These are phyloP conservation scores for Chionoecetes opilio DNA, from an alignment of 1,140 invertebrate species.

Conservation along the genomic window DNA sequence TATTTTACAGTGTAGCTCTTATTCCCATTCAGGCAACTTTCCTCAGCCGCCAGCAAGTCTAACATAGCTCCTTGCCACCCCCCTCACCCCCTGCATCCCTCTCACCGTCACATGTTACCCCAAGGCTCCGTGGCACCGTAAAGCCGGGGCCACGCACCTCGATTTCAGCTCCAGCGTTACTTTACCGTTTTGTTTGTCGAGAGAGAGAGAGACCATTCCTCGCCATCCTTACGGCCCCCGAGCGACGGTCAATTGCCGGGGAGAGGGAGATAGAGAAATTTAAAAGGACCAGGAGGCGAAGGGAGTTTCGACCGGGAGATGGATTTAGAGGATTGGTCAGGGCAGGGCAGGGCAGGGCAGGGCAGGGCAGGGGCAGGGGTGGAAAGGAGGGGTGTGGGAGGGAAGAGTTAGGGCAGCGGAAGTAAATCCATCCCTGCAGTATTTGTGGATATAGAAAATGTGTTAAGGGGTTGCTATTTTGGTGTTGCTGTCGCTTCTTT, in stretches of 20 bases:
- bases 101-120: background rate
- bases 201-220: background rate
- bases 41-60: too few relatives aligned
- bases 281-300: background rate
- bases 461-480: background rate
- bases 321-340: conserved; percentile 24
- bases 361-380: background rate
- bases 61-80: background rate
- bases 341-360: background rate
- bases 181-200: conserved; percentile 53
- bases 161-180: conserved; percentile 38
- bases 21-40: too few relatives aligned
- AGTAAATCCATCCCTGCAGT: background rate
- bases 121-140: background rate
- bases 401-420: background rate
- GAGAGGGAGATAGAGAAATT: conserved; percentile 59
- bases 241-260: conserved; percentile 39
- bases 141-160: background rate
- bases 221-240: conserved; percentile 51
- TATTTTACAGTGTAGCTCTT: too few relatives aligned
- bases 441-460: background rate
- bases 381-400: background rate
- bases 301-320: conserved; percentile 32
- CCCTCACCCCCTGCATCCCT: background rate
- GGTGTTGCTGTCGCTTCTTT: background rate